A percentile compares a stretch with the other conserved stretches of the same genome.
phyloP scores from a whole-genome alignment of 2,797 vertebrate species.

The Chromobotia macracanthus region DNA sequence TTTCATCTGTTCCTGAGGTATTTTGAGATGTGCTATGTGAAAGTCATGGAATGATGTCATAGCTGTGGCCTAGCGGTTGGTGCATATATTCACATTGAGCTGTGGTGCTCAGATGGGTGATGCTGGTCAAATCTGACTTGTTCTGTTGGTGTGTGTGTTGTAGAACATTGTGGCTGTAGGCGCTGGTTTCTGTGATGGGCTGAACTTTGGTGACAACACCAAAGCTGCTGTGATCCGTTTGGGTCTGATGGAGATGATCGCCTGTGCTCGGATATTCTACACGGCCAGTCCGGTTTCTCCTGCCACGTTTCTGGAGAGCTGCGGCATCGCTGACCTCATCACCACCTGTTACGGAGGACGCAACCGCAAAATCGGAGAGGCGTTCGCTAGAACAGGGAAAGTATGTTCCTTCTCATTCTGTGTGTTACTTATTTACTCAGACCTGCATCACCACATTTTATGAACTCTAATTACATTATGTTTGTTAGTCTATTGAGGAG shows the following conservation, averaged over 20 bases:
- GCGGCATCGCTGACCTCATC: constrained; percentile 93
- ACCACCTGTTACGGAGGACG: constrained; percentile 96
- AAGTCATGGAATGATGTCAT: too few species aligned
- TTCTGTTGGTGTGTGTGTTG: neutral
- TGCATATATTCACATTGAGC: too few species aligned
- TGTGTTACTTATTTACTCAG: neutral
- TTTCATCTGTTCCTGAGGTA: too few species aligned
- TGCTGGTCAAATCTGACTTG: too few species aligned
- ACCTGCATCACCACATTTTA: too few species aligned
- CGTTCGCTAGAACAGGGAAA: constrained; percentile 89
- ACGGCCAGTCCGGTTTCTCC: constrained; percentile 77
- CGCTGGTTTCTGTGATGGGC: constrained; percentile 95
- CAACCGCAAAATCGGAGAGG: constrained; percentile 93
- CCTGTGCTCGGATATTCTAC: constrained; percentile 90
- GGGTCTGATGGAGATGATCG: constrained; percentile 97
- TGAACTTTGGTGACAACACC: constrained; percentile 94
- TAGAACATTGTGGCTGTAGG: constrained; percentile 96
- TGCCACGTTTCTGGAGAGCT: constrained; percentile 95
- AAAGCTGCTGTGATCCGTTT: constrained; percentile 96
- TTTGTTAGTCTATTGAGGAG: constrained; percentile 87
- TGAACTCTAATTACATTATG: neutral
- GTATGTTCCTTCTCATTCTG: constrained; percentile 56
- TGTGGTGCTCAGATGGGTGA: too few species aligned
- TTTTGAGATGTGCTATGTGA: neutral
- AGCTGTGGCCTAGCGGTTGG: too few species aligned